Conservation (phyloP, 2,888 invertebrate genomes). For the Petrolisthes cinctipes region DNA sequence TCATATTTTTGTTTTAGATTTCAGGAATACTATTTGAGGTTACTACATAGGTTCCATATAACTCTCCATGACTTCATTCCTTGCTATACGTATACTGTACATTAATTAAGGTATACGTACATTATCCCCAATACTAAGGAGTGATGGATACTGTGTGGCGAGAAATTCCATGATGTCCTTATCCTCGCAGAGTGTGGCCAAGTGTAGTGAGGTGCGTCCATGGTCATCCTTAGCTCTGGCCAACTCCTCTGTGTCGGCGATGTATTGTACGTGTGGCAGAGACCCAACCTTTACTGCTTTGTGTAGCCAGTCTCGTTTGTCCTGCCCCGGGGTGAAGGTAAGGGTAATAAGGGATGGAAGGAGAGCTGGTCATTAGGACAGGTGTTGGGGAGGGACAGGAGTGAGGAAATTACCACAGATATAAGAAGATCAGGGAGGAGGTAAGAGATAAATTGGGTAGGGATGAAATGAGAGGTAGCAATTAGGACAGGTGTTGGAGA, state of each 20-base stretch:
- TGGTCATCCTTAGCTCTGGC: conserved; percentile 64
- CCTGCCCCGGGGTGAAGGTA: conserved; percentile 71
- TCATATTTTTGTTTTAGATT: too few species aligned
- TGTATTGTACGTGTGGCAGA: conserved; percentile 72
- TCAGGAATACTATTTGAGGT: too few species aligned
- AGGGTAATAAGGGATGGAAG: neutral
- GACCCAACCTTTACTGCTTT: conserved; percentile 79
- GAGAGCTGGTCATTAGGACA: neutral
- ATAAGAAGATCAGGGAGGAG: neutral
- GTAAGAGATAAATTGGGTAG: neutral
- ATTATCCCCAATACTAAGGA: conserved; percentile 79
- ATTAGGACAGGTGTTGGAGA: neutral
- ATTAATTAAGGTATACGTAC: too few species aligned
- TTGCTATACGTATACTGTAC: too few species aligned
- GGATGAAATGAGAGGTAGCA: neutral
- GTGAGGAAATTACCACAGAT: neutral
- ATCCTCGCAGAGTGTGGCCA: conserved; percentile 70
- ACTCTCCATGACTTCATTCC: too few species aligned
- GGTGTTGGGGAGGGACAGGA: neutral
- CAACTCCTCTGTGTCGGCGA: conserved; percentile 64
- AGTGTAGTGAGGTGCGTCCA: conserved; percentile 69
- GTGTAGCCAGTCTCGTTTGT: conserved; percentile 83
- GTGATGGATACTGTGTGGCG: conserved; percentile 77
- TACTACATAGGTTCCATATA: too few species aligned
- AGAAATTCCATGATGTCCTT: conserved; percentile 73